Evolutionary conservation across 2,113 vertebrate species (phyloP).

Genomic region (Heliornis fulica): DNA sequence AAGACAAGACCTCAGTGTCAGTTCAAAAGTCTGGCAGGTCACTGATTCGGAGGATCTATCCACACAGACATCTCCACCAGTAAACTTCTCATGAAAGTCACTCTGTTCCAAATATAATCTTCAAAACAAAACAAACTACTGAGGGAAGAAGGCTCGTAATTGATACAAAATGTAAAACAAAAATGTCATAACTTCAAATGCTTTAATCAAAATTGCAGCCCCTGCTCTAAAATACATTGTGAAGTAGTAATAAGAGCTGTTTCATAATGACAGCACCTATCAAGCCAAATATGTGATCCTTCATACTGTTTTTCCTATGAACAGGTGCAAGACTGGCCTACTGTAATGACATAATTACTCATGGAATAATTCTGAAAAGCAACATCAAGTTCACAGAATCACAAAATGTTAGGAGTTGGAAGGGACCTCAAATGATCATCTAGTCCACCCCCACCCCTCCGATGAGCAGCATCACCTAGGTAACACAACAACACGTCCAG

Average conservation of each 20-base stretch:
- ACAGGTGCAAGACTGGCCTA: not conserved
- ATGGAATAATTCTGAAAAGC: not conserved
- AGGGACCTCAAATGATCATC: too few relatives aligned
- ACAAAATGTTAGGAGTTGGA: too few relatives aligned
- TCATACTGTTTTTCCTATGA: not conserved
- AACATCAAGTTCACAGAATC: not conserved
- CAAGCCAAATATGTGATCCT: not conserved
- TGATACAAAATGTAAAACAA: not conserved
- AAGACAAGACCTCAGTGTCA: constrained; percentile 92
- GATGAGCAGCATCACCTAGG: too few relatives aligned
- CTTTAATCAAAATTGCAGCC: not conserved
- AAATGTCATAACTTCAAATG: not conserved
- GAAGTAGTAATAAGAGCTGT: not conserved
- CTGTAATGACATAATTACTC: not conserved
- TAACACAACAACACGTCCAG: too few relatives aligned
- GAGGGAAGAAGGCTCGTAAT: not conserved
- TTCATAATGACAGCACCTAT: not conserved
- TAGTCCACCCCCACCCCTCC: too few relatives aligned
- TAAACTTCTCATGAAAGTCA: constrained; percentile 92
- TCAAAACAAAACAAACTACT: constrained; percentile 22
- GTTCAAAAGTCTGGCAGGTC: constrained; percentile 95
- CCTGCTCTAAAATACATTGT: not conserved
- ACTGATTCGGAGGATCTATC: constrained; percentile 95
- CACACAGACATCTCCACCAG: constrained; percentile 85
- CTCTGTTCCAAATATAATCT: constrained; percentile 94